Evolutionary conservation across 2,888 invertebrate genomes (phyloP).

Genomic region (Lingula anatina): DNA sequence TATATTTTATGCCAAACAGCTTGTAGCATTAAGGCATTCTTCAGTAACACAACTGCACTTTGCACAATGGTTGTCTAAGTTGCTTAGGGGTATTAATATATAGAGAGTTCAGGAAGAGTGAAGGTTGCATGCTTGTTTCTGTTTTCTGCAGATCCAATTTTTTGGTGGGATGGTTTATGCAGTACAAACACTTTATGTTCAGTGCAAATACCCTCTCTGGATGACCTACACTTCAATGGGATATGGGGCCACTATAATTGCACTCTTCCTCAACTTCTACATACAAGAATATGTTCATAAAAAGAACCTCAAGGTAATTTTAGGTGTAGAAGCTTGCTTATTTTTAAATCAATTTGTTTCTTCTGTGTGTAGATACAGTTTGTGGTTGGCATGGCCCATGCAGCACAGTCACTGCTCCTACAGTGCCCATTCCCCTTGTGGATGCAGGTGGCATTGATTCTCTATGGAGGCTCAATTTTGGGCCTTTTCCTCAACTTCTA

Average conservation of each 20-base stretch:
- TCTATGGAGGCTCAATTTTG: constrained; percentile 46
- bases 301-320: neutral
- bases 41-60: too few relatives aligned
- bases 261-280: constrained; percentile 92
- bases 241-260: constrained; percentile 92
- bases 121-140: constrained; percentile 5
- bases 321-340: constrained; percentile 1
- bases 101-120: too few relatives aligned
- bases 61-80: too few relatives aligned
- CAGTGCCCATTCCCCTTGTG: constrained; percentile 80
- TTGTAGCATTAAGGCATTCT: too few relatives aligned
- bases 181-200: constrained; percentile 27
- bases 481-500: constrained; percentile 52
- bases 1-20: too few relatives aligned
- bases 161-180: constrained; percentile 48
- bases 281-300: constrained; percentile 68
- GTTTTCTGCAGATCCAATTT: constrained; percentile 48
- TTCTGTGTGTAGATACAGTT: constrained; percentile 70
- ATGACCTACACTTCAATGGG: constrained; percentile 54
- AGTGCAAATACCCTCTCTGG: constrained; percentile 40
- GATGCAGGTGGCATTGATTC: constrained; percentile 50
- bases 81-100: too few relatives aligned
- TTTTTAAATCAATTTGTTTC: constrained; percentile 11
- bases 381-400: constrained; percentile 83
- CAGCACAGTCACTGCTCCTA: constrained; percentile 66